Evolutionary conservation across 1,140 invertebrate species (phyloP), one percentile per base, ranked within the genome.

Genomic region (Brachionus angularis): DNA sequence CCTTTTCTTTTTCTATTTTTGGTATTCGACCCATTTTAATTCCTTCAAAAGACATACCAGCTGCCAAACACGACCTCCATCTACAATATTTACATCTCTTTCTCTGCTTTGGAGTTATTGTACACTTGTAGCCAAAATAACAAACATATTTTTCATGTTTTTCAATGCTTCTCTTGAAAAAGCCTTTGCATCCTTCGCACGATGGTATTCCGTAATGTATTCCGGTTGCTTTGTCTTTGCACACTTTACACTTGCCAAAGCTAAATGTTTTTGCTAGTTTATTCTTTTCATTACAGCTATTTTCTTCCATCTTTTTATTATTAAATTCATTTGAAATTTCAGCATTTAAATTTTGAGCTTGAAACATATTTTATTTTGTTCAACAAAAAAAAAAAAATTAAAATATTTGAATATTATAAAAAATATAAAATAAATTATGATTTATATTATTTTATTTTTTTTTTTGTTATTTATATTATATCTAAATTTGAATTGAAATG

Each of bases 141-240:
- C 80, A 82, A 12, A 77, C 79, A 72, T 82, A 82, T 62, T 77
- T 76, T 76, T 79, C 79, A 73, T 81, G 79, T 69, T 80, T 80
- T 70, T 81, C 79, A 69, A 82, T 78, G 74, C 79, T 81, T 14
- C 80, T 73, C 10, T 67, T 67, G 36, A 67, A 67, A 29, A 46
- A 67, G 2, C 42, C 62, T 25, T 67, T 67, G 18, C 62, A 67
- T 12, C 62, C 62, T 67, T 67, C 62, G 25, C 62, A 67, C 18
- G 62, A 47, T 23, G 62, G 42, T 33, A 67, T 50, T 2, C 62
- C 62, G 25, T 67, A 67, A 23, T 67, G 62, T 18, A 67, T 67
- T 34, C 62, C 62, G 3, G 62, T 67, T 3, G 62, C 62, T 29
- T 46, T 67, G 47, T 67, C 62, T 67, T 46, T 47, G 31, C 62